Evolutionary conservation across 2,888 invertebrate species (phyloP), one percentile per base, ranked within the genome.

Genomic region (Orchestes rusci): DNA sequence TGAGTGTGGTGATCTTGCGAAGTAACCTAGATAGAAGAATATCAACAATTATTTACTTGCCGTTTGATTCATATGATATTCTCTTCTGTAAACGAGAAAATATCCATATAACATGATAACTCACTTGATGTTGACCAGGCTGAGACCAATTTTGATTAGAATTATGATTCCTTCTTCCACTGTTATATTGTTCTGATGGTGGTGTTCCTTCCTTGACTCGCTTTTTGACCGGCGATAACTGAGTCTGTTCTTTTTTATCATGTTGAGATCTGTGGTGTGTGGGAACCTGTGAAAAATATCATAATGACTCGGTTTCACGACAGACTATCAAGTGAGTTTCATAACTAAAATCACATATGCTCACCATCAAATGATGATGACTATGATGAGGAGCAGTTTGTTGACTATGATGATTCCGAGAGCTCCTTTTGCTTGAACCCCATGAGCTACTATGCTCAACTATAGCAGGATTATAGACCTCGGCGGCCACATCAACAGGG

Each of bases 201-300:
- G 94, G 94, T 16, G 93, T 90, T 61, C 90, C 92, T 65, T 95
- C 95, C 68, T 95, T 95, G 31, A 95, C 94, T 13, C 95, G 79
- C 67, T 96, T 96, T 74, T 96, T 96, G 17, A 95, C 94, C 2
- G 96, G 96, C 59, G 93, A 94, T 59, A 95, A 71, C 65, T 94
- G 94, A 43, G 88, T 86, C 43, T 85, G 83, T 63, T 84, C 84
- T 66, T 91, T 89, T 67, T 89, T 90, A 62, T 85, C 80, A 57
- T 78, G 73, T 62, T 69, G 69, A 17, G 66, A 61, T 48, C 68
- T 57, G 54, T 70, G 70, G 51, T 70, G 69, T 2, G 65, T 59
- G 3, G 70, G 65, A 18, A 57, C 56, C 58, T 57, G 18, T 12
- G 41, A 29, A 20, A 39, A 47, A 36, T 4, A 31, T 8, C 13